phyloP scores from a whole-genome alignment of 2,113 vertebrate species.

The Phycodurus eques region DNA sequence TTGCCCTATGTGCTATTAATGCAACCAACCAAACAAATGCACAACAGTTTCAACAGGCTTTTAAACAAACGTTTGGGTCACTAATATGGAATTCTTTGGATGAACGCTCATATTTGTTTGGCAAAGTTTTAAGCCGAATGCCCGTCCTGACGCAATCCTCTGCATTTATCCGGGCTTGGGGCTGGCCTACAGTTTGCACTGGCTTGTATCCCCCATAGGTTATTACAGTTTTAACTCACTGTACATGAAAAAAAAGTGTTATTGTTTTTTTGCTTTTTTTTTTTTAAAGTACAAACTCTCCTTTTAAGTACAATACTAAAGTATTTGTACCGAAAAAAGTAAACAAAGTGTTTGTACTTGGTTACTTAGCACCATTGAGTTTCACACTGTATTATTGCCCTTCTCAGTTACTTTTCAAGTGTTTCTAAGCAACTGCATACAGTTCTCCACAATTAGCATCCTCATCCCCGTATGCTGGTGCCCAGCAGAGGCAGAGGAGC shows the following conservation, averaged over 20 bases:
- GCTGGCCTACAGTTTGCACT: no score
- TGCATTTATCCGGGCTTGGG: no score
- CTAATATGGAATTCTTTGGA: not conserved
- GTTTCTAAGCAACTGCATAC: conserved; percentile 11
- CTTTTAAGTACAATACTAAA: no score
- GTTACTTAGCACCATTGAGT: not conserved
- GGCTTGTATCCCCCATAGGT: no score
- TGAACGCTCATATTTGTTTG: no score
- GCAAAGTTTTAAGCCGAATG: no score
- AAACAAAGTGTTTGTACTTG: not conserved
- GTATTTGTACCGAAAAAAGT: no score
- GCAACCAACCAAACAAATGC: not conserved
- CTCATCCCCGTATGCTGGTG: conserved; percentile 10
- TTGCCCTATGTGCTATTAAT: not conserved
- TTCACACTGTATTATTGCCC: not conserved
- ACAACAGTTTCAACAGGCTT: not conserved
- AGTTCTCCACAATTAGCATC: conserved; percentile 13
- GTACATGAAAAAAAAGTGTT: no score
- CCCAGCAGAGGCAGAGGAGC: conserved; percentile 25
- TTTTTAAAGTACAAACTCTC: no score
- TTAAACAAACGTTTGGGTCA: not conserved
- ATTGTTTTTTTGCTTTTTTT: no score
- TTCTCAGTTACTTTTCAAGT: not conserved
- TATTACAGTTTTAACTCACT: no score
- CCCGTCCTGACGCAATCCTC: no score